These are phyloP conservation scores for Rhodophaea formosa DNA, from an alignment of 2,888 invertebrate genomes.

Conservation along the genomic window DNA sequence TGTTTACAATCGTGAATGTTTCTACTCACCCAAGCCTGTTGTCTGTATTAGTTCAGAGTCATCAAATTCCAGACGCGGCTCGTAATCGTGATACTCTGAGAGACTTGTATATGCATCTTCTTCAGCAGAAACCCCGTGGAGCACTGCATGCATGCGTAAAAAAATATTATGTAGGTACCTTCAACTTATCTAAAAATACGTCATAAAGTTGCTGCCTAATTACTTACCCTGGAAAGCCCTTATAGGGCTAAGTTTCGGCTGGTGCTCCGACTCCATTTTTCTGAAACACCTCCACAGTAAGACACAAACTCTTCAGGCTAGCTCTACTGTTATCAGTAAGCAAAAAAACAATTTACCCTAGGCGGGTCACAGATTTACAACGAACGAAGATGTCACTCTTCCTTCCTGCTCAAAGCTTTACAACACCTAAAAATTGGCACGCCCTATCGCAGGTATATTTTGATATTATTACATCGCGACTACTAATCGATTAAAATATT, in stretches of 20 bases:
- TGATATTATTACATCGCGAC: not conserved
- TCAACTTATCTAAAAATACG: constrained; percentile 11
- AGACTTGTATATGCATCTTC: constrained; percentile 93
- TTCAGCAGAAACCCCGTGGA: constrained; percentile 66
- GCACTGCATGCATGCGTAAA: constrained; percentile 45
- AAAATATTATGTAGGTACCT: constrained; percentile 22
- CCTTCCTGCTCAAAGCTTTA: not conserved
- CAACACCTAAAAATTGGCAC: not conserved
- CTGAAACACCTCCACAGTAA: constrained; percentile 15
- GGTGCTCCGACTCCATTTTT: constrained; percentile 64
- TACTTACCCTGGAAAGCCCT: constrained; percentile 69
- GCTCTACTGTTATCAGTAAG: constrained; percentile 22
- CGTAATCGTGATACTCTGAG: constrained; percentile 95
- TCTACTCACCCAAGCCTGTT: constrained; percentile 84
- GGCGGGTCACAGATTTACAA: not conserved
- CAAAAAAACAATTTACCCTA: not conserved
- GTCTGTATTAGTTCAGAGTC: constrained; percentile 92
- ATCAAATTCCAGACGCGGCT: constrained; percentile 97
- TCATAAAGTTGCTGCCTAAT: not conserved
- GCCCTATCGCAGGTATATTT: not conserved
- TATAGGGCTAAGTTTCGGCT: constrained; percentile 67
- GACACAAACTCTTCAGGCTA: not conserved
- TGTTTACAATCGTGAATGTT: too few species aligned
- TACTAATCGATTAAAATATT: not conserved
- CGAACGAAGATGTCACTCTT: not conserved